Conservation (phyloP, 2,113 vertebrate genomes). For the Spermophilus dauricus region DNA sequence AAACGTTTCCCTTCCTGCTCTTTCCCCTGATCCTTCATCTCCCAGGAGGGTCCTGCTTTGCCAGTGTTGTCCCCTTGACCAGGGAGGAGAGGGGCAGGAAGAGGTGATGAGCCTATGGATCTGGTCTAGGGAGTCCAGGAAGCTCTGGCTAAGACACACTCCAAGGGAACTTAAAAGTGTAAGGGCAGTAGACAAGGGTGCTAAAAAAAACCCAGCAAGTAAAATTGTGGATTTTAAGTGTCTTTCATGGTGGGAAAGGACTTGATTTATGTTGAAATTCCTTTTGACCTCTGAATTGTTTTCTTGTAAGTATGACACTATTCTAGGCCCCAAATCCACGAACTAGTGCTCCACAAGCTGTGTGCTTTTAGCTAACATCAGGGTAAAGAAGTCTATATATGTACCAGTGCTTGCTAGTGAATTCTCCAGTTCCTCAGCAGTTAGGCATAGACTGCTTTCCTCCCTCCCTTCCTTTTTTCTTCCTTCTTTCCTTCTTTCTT, state of each 20-base stretch:
- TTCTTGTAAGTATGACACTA: conserved; percentile 25
- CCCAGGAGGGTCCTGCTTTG: not conserved
- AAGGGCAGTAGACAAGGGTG: not conserved
- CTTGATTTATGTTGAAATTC: not conserved
- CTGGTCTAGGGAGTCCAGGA: not conserved
- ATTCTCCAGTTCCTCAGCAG: not conserved
- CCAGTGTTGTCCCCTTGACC: not conserved
- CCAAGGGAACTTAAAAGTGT: not conserved
- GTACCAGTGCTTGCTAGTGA: not conserved
- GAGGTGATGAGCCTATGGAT: not conserved
- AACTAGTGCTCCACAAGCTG: not conserved
- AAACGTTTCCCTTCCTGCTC: not conserved
- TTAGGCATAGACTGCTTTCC: not conserved
- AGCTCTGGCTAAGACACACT: not conserved
- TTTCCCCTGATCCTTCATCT: not conserved
- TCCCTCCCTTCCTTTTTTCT: not conserved
- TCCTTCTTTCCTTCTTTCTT: not conserved
- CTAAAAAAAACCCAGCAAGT: too few relatives aligned
- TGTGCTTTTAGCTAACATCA: not conserved
- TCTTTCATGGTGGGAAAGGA: not conserved
- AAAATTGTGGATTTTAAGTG: not conserved
- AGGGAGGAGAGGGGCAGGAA: not conserved
- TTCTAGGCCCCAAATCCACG: not conserved
- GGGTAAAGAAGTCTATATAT: not conserved
- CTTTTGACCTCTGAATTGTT: not conserved